Evolutionary conservation across 2,888 invertebrate species (phyloP).

Genomic region (Idaea dimidiata): DNA sequence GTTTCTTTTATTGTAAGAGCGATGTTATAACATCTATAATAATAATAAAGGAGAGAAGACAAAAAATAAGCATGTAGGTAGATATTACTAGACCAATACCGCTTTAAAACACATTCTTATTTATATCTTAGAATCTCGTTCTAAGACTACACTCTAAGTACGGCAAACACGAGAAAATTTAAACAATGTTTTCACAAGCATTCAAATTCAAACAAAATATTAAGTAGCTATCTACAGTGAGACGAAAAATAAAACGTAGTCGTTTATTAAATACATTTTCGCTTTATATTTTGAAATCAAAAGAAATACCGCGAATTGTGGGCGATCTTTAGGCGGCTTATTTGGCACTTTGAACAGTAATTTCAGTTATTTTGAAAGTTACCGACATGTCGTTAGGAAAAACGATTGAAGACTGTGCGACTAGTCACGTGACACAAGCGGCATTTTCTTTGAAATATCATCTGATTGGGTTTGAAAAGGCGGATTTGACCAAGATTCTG

Average conservation of each 20-base stretch:
- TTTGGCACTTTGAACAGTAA: background rate
- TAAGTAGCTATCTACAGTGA: background rate
- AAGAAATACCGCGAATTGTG: background rate
- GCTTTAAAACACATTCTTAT: no score
- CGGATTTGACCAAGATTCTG: no score
- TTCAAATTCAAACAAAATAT: conserved; percentile 5
- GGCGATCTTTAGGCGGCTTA: background rate
- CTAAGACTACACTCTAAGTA: background rate
- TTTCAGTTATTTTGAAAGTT: background rate
- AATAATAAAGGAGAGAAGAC: no score
- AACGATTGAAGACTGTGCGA: no score
- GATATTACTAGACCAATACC: no score
- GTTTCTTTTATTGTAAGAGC: no score
- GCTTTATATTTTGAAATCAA: background rate
- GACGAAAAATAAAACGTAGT: background rate
- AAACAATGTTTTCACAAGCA: conserved; percentile 29
- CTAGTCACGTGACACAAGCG: no score
- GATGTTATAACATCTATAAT: no score
- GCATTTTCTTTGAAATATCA: no score
- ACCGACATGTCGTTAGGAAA: background rate
- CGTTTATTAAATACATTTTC: background rate
- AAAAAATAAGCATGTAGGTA: no score
- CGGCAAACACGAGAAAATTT: conserved; percentile 25
- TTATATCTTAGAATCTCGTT: background rate
- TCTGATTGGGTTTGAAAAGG: no score